phyloP scores from a whole-genome alignment of 2,888 invertebrate genomes.

The Steinernema hermaphroditum region DNA sequence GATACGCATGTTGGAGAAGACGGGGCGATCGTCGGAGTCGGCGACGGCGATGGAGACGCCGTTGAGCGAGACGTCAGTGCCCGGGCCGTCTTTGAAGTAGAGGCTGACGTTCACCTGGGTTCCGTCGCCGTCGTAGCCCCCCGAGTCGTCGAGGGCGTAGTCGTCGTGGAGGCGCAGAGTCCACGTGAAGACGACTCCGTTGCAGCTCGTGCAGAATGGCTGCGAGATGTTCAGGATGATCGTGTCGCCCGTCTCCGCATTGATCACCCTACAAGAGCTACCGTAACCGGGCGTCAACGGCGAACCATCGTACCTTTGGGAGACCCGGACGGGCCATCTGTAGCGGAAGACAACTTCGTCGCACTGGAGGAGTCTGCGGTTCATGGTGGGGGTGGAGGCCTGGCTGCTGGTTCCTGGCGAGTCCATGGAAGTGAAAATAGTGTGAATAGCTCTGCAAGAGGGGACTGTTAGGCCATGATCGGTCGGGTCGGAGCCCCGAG shows the following conservation, averaged over 20 bases:
- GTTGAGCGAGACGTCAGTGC: slow-evolving; percentile 54
- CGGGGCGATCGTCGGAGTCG: slow-evolving; percentile 35
- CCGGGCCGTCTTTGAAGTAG: slow-evolving; percentile 64
- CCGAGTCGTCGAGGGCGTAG: slow-evolving; percentile 37
- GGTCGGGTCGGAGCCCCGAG: slow-evolving; percentile 13
- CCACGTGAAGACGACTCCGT: slow-evolving; percentile 65
- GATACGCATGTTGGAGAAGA: slow-evolving; percentile 42
- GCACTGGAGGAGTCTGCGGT: slow-evolving; percentile 16
- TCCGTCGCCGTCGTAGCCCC: slow-evolving; percentile 32
- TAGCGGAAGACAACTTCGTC: slow-evolving; percentile 41
- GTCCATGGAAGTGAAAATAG: neutral
- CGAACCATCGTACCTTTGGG: slow-evolving; percentile 34
- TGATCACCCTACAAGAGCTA: slow-evolving; percentile 49
- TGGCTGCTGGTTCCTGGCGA: slow-evolving; percentile 27
- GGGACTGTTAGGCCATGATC: neutral
- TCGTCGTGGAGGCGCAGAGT: slow-evolving; percentile 56
- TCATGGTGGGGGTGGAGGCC: slow-evolving; percentile 2
- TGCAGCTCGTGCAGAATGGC: slow-evolving; percentile 62
- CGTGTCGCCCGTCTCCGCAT: slow-evolving; percentile 52
- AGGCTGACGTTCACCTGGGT: slow-evolving; percentile 55
- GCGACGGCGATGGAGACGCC: slow-evolving; percentile 45
- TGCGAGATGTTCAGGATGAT: slow-evolving; percentile 62
- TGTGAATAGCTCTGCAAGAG: neutral
- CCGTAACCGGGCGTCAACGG: neutral
- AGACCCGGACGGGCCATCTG: slow-evolving; percentile 40